Evolutionary conservation across 2,113 vertebrate genomes (phyloP).

Genomic region (Tauraco erythrolophus): DNA sequence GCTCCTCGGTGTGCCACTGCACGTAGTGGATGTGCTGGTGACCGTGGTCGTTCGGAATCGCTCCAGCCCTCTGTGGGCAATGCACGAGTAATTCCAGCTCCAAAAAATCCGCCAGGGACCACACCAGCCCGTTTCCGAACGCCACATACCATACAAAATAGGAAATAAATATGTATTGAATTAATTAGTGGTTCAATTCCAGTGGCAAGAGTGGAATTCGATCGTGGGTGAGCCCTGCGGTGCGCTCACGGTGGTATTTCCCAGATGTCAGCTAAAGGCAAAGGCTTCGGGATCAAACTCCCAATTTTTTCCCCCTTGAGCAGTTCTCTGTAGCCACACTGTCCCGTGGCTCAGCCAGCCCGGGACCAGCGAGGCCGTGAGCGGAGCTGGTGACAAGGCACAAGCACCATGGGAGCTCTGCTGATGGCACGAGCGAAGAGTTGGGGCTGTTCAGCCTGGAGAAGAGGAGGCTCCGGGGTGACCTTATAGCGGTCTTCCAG

Average conservation of each 20-base stretch:
- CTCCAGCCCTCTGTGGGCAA: neutral
- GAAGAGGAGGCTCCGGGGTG: no score
- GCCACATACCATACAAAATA: neutral
- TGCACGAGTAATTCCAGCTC: fast-evolving
- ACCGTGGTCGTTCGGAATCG: neutral
- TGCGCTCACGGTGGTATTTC: neutral
- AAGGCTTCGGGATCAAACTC: neutral
- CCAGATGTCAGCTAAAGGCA: neutral
- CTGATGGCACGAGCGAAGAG: no score
- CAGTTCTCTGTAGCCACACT: neutral
- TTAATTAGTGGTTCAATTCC: neutral
- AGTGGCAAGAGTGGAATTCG: neutral
- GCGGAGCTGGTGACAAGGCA: neutral
- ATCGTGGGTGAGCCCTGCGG: fast-evolving
- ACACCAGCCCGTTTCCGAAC: neutral
- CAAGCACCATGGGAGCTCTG: neutral
- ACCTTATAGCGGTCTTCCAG: no score
- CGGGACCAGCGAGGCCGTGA: fast-evolving
- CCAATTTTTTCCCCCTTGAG: no score
- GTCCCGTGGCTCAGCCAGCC: neutral
- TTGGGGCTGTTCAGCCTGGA: no score
- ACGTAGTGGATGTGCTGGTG: fast-evolving
- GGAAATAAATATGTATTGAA: neutral
- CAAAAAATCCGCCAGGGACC: neutral
- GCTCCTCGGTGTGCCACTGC: neutral